Conservation (phyloP, 2,888 invertebrate species). For the Charanyca ferruginea region DNA sequence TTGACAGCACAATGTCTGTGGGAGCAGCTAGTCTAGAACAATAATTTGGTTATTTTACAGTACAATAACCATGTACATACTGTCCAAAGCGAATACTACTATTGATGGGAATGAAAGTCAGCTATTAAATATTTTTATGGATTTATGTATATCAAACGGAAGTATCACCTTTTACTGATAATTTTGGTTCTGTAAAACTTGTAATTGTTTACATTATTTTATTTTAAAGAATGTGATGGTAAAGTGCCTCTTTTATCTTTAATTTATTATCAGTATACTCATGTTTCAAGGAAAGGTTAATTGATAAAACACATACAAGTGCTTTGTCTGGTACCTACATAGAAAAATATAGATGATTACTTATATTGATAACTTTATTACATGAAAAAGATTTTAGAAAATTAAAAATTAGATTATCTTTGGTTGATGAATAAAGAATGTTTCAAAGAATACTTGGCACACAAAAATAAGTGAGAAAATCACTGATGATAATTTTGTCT, state of each 20-base stretch:
- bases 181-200: background rate
- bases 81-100: no score
- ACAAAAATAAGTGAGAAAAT: background rate
- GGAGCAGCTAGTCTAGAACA: no score
- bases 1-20: no score
- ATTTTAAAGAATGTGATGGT: background rate
- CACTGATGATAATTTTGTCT: background rate
- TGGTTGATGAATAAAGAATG: background rate
- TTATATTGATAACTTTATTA: slow-evolving; percentile 1
- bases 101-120: background rate
- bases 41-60: background rate
- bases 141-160: background rate
- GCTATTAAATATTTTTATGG: background rate
- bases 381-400: background rate
- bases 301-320: slow-evolving; percentile 31
- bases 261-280: slow-evolving; percentile 6
- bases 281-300: slow-evolving; percentile 11
- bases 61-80: background rate
- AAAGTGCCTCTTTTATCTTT: slow-evolving; percentile 19
- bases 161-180: background rate
- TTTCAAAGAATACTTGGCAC: background rate
- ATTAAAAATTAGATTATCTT: background rate
- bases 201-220: background rate
- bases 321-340: slow-evolving; percentile 11
- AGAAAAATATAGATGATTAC: background rate